Conservation (phyloP, 2,888 invertebrate species). For the Timema cristinae region DNA sequence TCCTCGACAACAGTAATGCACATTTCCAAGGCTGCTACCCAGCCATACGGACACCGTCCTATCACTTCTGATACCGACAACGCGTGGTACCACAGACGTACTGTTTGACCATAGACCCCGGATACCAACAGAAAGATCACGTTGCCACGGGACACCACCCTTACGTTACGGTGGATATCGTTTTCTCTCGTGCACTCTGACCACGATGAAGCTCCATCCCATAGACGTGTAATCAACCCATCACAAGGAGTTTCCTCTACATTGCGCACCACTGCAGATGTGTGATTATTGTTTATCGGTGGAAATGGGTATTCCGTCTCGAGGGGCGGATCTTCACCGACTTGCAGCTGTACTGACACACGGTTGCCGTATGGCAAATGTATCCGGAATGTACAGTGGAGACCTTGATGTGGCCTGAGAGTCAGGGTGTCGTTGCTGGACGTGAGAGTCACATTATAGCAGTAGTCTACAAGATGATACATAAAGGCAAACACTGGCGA, state of each 20-base stretch:
- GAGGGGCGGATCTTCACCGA: conserved; percentile 44
- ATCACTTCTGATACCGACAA: conserved; percentile 58
- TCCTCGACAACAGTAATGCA: conserved; percentile 61
- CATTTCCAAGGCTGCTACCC: conserved; percentile 63
- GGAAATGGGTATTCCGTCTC: not conserved
- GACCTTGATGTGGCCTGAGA: conserved; percentile 55
- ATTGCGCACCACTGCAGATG: too few relatives aligned
- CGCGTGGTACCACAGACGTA: conserved; percentile 42
- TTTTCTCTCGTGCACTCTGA: conserved; percentile 57
- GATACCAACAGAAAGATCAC: conserved; percentile 42
- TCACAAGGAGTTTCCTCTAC: conserved; percentile 42
- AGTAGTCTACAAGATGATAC: conserved; percentile 66
- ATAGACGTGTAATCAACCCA: conserved; percentile 55
- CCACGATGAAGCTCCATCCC: conserved; percentile 57
- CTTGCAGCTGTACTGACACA: conserved; percentile 58
- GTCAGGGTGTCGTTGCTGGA: conserved; percentile 62
- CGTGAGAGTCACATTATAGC: conserved; percentile 64
- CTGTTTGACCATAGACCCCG: conserved; percentile 17
- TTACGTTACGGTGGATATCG: conserved; percentile 55
- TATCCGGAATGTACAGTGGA: conserved; percentile 64
- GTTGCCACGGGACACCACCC: conserved; percentile 57
- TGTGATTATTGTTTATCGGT: too few relatives aligned
- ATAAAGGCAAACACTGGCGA: conserved; percentile 62
- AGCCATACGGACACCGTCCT: conserved; percentile 65
- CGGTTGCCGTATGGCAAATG: conserved; percentile 67